Evolutionary conservation across 2,888 invertebrate genomes (phyloP), one percentile per base, ranked within the genome.

Genomic region (Synanthedon myopaeformis): DNA sequence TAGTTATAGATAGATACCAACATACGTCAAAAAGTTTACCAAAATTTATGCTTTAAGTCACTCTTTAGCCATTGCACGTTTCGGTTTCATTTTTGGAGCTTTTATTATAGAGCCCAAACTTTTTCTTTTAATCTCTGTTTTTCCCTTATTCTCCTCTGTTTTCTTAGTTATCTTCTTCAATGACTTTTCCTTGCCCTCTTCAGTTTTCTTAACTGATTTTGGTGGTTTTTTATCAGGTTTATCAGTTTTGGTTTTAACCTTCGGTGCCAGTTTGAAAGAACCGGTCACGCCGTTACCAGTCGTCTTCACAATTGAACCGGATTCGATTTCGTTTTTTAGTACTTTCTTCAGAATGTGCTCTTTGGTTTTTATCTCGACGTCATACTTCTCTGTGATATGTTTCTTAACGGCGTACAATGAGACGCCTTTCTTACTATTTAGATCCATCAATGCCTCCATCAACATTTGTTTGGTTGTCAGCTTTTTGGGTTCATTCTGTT

Each of bases 61-160:
- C 35, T 35, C 10, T 5, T 23, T 23, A 10, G 35, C 35, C 35
- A 10, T 35, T 35, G 35, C 35, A 35, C 35, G 35, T 52, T 69
- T 76, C 0, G 85, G 85, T 19, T 76, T 83, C 85, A 86, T 85
- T 70, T 79, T 83, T 0, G 85, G 85, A 11, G 77, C 69, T 64
- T 83, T 85, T 41, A 82, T 80, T 0, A 85, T 81, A 0, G 80
- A 76, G 0, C 83, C 83, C 1, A 82, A 73, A 17, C 84, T 85
- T 59, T 79, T 85, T 19, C 85, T 63, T 55, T 75, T 82, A 13
- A 45, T 45, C 45, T 6, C 14, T 45, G 45, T 2, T 52, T 57
- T 60, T 56, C 65, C 58, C 49, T 50, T 55, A 54, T 58, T 60
- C 6, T 49, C 23, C 0, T 0, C 53, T 58, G 63, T 3, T 51